These are phyloP conservation scores for Cavia porcellus DNA, from an alignment of 2,113 vertebrate species.

Conservation along the genomic window DNA sequence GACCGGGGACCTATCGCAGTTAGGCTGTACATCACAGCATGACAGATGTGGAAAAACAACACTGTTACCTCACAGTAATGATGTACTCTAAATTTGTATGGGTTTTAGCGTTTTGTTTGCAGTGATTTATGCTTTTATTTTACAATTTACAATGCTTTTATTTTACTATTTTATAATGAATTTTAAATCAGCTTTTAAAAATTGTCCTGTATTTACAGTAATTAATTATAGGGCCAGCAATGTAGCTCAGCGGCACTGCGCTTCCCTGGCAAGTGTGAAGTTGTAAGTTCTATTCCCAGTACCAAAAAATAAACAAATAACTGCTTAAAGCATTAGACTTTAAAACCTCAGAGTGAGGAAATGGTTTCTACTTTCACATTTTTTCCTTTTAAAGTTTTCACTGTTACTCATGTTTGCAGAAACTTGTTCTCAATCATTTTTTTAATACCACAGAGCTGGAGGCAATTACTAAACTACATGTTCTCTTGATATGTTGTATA, in stretches of 20 bases:
- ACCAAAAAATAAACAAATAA: no score
- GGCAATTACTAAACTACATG: slow-evolving; percentile 55
- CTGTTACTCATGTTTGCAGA: slow-evolving; percentile 38
- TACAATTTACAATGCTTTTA: background rate
- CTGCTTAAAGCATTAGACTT: background rate
- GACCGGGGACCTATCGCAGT: background rate
- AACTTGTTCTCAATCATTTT: background rate
- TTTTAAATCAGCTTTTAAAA: slow-evolving; percentile 48
- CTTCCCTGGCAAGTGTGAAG: no score
- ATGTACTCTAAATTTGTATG: background rate
- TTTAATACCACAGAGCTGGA: slow-evolving; percentile 24
- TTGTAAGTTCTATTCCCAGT: no score
- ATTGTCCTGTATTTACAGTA: background rate
- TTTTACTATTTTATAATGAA: background rate
- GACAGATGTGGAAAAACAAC: background rate
- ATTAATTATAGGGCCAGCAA: background rate
- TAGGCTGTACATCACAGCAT: background rate
- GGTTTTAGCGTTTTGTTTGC: slow-evolving; percentile 31
- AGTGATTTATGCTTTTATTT: background rate
- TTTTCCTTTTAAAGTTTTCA: slow-evolving; percentile 38
- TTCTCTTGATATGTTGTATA: slow-evolving; percentile 52
- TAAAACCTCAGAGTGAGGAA: background rate
- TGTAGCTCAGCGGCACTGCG: no score
- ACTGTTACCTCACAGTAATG: background rate
- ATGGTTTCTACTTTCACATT: background rate